Conservation (phyloP, 2,888 invertebrate genomes). For the Xylota segnis region DNA sequence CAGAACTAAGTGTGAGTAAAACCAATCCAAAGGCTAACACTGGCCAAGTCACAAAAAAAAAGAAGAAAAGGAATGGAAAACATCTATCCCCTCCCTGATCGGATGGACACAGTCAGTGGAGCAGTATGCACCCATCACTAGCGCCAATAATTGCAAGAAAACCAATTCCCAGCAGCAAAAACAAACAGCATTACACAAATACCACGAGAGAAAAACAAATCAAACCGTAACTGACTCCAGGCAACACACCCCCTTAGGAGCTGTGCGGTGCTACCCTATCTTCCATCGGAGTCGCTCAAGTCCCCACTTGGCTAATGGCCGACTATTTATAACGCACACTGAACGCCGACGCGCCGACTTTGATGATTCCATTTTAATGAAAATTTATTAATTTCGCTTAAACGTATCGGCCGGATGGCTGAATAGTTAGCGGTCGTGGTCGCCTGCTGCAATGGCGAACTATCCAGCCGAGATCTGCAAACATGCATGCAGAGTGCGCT, state of each 20-base stretch:
- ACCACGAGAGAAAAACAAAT: slow-evolving; percentile 42
- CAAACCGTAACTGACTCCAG: slow-evolving; percentile 48
- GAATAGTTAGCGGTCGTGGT: slow-evolving; percentile 65
- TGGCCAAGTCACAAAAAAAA: neutral
- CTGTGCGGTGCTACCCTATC: slow-evolving; percentile 24
- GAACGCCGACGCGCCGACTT: slow-evolving; percentile 75
- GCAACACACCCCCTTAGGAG: slow-evolving; percentile 26
- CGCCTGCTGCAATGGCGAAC: slow-evolving; percentile 67
- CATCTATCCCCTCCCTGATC: neutral
- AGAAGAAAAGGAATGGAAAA: neutral
- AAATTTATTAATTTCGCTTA: slow-evolving; percentile 78
- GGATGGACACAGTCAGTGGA: slow-evolving; percentile 18
- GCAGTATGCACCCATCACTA: slow-evolving; percentile 58
- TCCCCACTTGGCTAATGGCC: slow-evolving; percentile 69
- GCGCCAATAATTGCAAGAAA: slow-evolving; percentile 72
- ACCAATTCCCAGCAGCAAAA: slow-evolving; percentile 58
- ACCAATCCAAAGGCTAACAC: slow-evolving; percentile 11
- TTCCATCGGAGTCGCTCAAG: slow-evolving; percentile 50
- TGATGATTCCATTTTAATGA: slow-evolving; percentile 79
- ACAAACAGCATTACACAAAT: slow-evolving; percentile 55
- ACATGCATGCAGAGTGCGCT: slow-evolving; percentile 30
- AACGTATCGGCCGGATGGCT: slow-evolving; percentile 68
- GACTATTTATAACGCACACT: slow-evolving; percentile 68
- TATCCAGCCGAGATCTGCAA: slow-evolving; percentile 70
- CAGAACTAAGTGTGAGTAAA: neutral